phyloP scores from a whole-genome alignment of 1,140 invertebrate species.

The Drosophila arawakana region DNA sequence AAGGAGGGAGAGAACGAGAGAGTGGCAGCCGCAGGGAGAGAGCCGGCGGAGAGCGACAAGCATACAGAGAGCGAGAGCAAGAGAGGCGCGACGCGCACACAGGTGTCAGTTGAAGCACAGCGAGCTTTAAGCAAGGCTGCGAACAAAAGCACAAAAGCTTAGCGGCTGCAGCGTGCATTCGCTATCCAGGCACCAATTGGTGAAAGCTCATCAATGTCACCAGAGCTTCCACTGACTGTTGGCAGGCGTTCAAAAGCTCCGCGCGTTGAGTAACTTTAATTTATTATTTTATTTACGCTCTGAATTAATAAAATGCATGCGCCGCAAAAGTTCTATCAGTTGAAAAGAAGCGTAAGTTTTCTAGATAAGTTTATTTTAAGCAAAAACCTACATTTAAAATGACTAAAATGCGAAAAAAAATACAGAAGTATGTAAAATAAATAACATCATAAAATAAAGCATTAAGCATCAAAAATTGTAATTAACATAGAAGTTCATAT shows the following conservation, averaged over 20 bases:
- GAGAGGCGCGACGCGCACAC: conserved; percentile 1
- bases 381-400: too few species aligned
- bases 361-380: too few species aligned
- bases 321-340: too few species aligned
- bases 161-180: not conserved
- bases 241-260: not conserved
- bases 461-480: too few species aligned
- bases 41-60: not conserved
- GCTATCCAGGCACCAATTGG: not conserved
- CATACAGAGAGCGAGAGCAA: not conserved
- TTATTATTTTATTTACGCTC: not conserved
- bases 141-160: conserved; percentile 3
- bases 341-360: too few species aligned
- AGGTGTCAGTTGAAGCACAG: conserved; percentile 3
- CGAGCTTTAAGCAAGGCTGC: conserved; percentile 14
- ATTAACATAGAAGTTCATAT: too few species aligned
- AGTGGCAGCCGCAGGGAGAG: not conserved
- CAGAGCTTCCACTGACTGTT: not conserved
- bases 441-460: too few species aligned
- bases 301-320: too few species aligned
- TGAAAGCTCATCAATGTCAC: not conserved
- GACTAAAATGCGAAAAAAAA: too few species aligned
- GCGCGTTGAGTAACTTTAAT: not conserved
- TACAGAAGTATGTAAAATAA: too few species aligned
- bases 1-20: not conserved